Percentiles rank a stretch among this genome's conserved stretches.
phyloP scores from a whole-genome alignment of 2,113 vertebrate genomes.

The Antechinus stuartii region DNA sequence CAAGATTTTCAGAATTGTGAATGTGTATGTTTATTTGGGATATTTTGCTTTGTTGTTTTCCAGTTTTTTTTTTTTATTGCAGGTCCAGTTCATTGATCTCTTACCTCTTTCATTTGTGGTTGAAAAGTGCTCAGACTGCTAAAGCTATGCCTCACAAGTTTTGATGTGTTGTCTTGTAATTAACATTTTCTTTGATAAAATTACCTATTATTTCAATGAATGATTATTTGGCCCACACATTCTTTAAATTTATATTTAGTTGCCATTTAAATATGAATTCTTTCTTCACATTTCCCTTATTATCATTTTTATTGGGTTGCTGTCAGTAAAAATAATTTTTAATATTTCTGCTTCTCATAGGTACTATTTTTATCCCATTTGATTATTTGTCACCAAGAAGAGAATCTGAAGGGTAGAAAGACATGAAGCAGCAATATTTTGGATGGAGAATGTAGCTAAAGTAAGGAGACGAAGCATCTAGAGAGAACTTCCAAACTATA shows the following conservation, averaged over 20 bases:
- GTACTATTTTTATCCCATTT: neutral
- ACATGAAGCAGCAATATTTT: neutral
- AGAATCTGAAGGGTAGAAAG: neutral
- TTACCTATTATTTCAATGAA: neutral
- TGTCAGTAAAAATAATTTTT: neutral
- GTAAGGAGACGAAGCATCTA: no score
- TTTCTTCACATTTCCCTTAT: neutral
- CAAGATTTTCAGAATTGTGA: neutral
- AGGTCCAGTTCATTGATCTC: neutral
- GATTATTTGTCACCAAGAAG: neutral
- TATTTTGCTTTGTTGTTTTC: neutral
- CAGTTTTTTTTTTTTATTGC: neutral
- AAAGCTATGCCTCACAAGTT: neutral
- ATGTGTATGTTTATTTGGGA: neutral
- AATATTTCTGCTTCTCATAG: neutral
- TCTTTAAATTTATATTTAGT: neutral
- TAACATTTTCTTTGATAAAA: neutral
- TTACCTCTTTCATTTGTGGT: neutral
- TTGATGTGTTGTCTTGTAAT: neutral
- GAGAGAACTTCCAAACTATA: neutral
- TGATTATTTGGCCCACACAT: neutral
- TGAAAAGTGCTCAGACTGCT: neutral
- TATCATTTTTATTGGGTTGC: neutral
- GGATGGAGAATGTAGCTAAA: neutral
- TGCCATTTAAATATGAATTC: neutral